Percentiles rank a stretch among this genome's conserved stretches.
phyloP scores from a whole-genome alignment of 2,888 invertebrate species.

The Parascotia fuliginaria region DNA sequence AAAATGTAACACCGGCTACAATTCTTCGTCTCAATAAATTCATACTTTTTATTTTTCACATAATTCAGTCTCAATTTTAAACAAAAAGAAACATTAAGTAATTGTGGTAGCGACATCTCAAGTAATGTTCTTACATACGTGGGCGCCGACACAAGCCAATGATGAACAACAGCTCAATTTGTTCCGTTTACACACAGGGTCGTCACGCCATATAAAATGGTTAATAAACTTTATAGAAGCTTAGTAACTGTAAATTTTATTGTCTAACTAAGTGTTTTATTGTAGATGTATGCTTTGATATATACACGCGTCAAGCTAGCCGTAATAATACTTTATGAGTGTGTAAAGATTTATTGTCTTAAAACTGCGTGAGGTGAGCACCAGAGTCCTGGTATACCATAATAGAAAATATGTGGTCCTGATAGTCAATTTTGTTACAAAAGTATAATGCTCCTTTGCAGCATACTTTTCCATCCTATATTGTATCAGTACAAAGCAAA shows the following conservation, averaged over 20 bases:
- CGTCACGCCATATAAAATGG: slow-evolving; percentile 31
- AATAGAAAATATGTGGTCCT: too few species aligned
- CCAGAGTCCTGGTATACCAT: too few species aligned
- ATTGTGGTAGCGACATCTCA: slow-evolving; percentile 42
- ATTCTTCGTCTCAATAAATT: too few species aligned
- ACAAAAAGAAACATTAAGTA: slow-evolving; percentile 32
- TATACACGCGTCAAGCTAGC: neutral
- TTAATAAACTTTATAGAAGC: slow-evolving; percentile 18
- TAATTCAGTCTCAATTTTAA: slow-evolving; percentile 18
- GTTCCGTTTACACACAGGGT: slow-evolving; percentile 54
- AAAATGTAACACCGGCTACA: too few species aligned
- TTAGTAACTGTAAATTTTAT: neutral
- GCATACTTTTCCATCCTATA: too few species aligned
- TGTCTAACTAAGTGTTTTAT: slow-evolving; percentile 1
- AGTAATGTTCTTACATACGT: slow-evolving; percentile 47
- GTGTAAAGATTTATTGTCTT: too few species aligned
- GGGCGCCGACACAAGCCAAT: slow-evolving; percentile 50
- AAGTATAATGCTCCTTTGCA: too few species aligned
- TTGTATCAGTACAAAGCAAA: too few species aligned
- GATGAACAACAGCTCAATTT: slow-evolving; percentile 70
- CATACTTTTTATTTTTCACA: too few species aligned
- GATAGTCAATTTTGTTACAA: too few species aligned
- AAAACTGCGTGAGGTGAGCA: too few species aligned
- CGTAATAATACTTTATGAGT: neutral
- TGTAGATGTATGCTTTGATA: neutral